Conservation (phyloP, 1,140 invertebrate species). For the Vanessa tameamea region DNA sequence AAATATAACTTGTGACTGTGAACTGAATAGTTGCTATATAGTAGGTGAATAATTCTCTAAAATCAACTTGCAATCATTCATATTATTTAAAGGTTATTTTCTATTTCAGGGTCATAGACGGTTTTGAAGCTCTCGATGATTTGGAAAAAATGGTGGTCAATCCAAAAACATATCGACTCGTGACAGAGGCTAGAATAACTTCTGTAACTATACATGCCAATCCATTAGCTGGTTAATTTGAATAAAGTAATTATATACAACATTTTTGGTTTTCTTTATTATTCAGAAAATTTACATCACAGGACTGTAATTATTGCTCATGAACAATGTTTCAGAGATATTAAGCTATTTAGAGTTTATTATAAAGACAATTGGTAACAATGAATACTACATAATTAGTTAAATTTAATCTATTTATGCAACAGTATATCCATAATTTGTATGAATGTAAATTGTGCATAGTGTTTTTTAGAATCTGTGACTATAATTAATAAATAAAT, state of each 20-base stretch:
- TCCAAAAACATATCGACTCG: slow-evolving; percentile 94
- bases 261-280: slow-evolving; percentile 41
- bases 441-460: slow-evolving; percentile 24
- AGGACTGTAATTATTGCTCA: slow-evolving; percentile 41
- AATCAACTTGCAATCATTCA: no score
- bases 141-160: slow-evolving; percentile 97
- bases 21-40: no score
- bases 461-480: slow-evolving; percentile 9
- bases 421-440: slow-evolving; percentile 8
- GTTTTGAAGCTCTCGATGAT: slow-evolving; percentile 96
- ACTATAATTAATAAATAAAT: slow-evolving; percentile 16
- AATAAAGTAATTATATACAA: slow-evolving; percentile 40
- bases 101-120: slow-evolving; percentile 95
- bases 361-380: slow-evolving; percentile 27
- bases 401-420: slow-evolving; percentile 15
- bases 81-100: not conserved
- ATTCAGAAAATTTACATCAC: slow-evolving; percentile 34
- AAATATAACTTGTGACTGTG: no score
- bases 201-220: slow-evolving; percentile 97
- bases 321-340: slow-evolving; percentile 27
- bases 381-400: slow-evolving; percentile 21
- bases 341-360: slow-evolving; percentile 11
- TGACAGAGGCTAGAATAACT: slow-evolving; percentile 92
- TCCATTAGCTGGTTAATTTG: slow-evolving; percentile 88
- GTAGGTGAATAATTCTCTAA: no score